Conservation (phyloP, 2,888 invertebrate species). For the Megastigmus dorsalis region DNA sequence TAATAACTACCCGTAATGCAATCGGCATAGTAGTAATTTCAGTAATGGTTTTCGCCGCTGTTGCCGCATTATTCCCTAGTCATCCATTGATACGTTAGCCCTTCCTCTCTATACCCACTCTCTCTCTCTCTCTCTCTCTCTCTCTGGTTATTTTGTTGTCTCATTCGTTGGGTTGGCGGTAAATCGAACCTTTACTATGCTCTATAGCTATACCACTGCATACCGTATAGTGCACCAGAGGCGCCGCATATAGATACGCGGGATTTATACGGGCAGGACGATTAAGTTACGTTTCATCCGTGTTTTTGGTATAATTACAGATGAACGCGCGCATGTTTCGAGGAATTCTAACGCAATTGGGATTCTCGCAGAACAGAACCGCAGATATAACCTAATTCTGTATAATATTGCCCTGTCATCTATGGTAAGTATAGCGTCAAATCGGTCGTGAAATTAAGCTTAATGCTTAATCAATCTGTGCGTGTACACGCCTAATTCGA, state of each 20-base stretch:
- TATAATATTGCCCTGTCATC: too few relatives aligned
- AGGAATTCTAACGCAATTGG: too few relatives aligned
- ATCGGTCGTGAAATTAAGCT: too few relatives aligned
- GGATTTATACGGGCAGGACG: background rate
- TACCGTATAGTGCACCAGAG: too few relatives aligned
- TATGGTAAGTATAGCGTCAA: too few relatives aligned
- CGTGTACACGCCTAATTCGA: background rate
- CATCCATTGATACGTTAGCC: slow-evolving; percentile 56
- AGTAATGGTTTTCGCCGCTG: slow-evolving; percentile 60
- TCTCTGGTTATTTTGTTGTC: background rate
- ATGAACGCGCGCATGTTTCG: slow-evolving; percentile 8
- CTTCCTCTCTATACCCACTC: slow-evolving; percentile 55
- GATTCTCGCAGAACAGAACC: too few relatives aligned
- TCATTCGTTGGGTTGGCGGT: background rate
- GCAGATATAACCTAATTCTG: too few relatives aligned
- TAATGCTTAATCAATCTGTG: too few relatives aligned
- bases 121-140: slow-evolving; percentile 35
- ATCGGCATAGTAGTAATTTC: slow-evolving; percentile 66
- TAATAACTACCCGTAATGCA: slow-evolving; percentile 61
- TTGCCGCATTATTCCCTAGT: slow-evolving; percentile 56
- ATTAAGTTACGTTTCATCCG: slow-evolving; percentile 43
- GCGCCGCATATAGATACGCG: background rate
- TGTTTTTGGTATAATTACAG: slow-evolving; percentile 36
- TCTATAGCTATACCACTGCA: too few relatives aligned
- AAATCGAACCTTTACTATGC: background rate